Percentiles rank a stretch among this genome's conserved stretches.
Conservation (phyloP, 2,797 vertebrate species). For the Sternotherus odoratus region DNA sequence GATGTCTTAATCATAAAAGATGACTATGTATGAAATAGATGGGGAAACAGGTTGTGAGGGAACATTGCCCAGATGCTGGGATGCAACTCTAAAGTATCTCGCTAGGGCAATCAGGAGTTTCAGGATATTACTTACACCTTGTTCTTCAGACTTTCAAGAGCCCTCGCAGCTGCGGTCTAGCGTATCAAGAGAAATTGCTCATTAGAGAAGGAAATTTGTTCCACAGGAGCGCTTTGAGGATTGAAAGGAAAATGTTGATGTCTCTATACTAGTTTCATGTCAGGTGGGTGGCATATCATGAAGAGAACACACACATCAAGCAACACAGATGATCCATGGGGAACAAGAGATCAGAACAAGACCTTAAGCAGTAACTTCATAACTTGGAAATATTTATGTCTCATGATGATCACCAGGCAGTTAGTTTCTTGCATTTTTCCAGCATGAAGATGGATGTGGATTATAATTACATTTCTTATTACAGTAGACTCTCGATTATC, state of each 20-base stretch:
- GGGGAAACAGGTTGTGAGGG: not conserved
- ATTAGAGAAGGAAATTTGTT: not conserved
- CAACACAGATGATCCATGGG: not conserved
- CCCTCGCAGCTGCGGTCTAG: not conserved
- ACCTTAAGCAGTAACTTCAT: not conserved
- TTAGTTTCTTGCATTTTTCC: constrained; percentile 15
- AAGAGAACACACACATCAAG: not conserved
- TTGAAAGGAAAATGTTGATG: not conserved
- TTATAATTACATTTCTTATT: not conserved
- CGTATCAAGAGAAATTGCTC: not conserved
- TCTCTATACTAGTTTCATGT: not conserved
- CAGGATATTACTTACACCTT: not conserved
- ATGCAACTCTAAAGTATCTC: not conserved
- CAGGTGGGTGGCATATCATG: not conserved
- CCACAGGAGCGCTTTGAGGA: not conserved
- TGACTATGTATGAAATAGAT: not conserved
- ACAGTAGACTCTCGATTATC: too few relatives aligned
- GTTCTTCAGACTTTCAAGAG: not conserved
- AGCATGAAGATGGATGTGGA: not conserved
- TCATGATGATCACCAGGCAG: not conserved
- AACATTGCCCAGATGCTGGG: not conserved
- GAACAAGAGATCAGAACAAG: not conserved
- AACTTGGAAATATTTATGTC: constrained; percentile 37
- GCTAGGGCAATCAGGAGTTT: not conserved
- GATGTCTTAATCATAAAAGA: not conserved